Conservation (phyloP, 1,140 invertebrate genomes). For the Brachionus rubens region DNA sequence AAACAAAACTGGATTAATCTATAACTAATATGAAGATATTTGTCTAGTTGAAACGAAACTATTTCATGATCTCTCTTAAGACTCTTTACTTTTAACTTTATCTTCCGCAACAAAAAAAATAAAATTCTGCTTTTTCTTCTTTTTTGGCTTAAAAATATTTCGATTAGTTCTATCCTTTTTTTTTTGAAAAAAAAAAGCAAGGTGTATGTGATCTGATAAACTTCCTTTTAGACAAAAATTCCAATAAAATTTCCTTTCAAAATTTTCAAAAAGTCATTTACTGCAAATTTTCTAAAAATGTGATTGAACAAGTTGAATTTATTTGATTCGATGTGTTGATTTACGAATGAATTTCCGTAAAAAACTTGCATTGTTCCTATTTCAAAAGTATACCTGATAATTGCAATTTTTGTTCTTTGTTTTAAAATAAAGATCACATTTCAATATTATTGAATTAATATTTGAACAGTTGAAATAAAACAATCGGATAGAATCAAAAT, state of each 20-base stretch:
- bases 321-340: not conserved
- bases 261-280: constrained; percentile 8
- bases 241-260: constrained; percentile 3
- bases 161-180: not conserved
- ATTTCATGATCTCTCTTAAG: constrained; percentile 40
- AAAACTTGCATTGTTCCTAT: no score
- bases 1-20: constrained; percentile 34
- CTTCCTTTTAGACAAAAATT: not conserved
- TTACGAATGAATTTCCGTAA: no score
- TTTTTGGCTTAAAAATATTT: not conserved
- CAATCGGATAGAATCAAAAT: no score
- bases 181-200: not conserved
- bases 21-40: constrained; percentile 39
- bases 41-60: constrained; percentile 15
- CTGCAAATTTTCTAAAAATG: not conserved
- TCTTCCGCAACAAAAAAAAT: constrained; percentile 11
- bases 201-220: not conserved
- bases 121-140: not conserved
- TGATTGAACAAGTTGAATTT: constrained; percentile 12
- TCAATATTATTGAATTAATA: no score
- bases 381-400: no score
- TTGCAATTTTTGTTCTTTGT: no score
- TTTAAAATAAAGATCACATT: no score
- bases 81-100: constrained; percentile 16
- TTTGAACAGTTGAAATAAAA: no score